Evolutionary conservation across 1,140 invertebrate species (phyloP).

Genomic region (Drosophila saltans): DNA sequence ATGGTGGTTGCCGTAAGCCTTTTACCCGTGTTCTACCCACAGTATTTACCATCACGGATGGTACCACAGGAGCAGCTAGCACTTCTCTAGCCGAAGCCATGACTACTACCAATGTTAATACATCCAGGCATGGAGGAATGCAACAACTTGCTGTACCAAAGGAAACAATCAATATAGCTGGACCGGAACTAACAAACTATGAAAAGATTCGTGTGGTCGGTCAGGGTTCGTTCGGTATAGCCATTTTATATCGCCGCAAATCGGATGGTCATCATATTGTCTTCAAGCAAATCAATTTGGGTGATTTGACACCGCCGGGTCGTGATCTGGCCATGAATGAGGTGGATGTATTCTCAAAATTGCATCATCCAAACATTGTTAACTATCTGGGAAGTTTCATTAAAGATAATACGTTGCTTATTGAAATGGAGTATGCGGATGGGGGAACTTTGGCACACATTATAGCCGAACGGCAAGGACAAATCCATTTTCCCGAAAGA

Average conservation of each 20-base stretch:
- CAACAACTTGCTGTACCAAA: conserved; percentile 55
- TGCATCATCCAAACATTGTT: conserved; percentile 91
- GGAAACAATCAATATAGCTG: conserved; percentile 47
- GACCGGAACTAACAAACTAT: conserved; percentile 72
- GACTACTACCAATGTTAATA: conserved; percentile 39
- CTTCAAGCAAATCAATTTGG: conserved; percentile 91
- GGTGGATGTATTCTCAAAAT: conserved; percentile 88
- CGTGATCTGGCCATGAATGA: conserved; percentile 90
- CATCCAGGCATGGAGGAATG: conserved; percentile 27
- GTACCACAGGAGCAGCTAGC: conserved; percentile 48
- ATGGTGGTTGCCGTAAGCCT: conserved; percentile 12
- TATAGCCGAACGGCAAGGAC: conserved; percentile 84
- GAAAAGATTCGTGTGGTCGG: conserved; percentile 77
- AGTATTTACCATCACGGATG: conserved; percentile 73
- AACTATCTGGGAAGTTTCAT: conserved; percentile 91
- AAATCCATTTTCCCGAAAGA: conserved; percentile 84
- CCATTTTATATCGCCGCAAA: conserved; percentile 88
- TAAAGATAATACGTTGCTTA: conserved; percentile 89
- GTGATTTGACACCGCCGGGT: conserved; percentile 88
- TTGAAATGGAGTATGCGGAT: conserved; percentile 93
- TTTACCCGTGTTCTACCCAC: conserved; percentile 42
- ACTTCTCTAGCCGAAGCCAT: conserved; percentile 66
- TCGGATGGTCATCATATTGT: conserved; percentile 88
- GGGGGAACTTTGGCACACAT: conserved; percentile 89
- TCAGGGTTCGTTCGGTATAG: conserved; percentile 89